phyloP scores from a whole-genome alignment of 2,888 invertebrate genomes.

The Minunthozetes semirufus region DNA sequence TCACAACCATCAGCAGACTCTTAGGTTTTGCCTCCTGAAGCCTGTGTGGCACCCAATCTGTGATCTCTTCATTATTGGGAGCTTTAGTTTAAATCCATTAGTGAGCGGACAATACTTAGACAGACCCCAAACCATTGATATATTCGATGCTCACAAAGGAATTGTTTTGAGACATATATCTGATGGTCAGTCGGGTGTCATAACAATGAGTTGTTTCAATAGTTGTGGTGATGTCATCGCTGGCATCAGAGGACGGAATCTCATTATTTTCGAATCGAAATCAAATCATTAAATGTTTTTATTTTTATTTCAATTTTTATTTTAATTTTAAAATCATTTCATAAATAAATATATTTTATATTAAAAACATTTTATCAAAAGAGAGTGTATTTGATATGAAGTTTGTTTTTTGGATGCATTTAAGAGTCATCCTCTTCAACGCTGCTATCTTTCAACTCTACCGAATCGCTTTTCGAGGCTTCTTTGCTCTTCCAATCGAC shows the following conservation, averaged over 20 bases:
- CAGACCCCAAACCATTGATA: constrained; percentile 10
- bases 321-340: too few relatives aligned
- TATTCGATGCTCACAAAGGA: neutral
- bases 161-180: neutral
- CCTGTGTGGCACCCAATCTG: constrained; percentile 14
- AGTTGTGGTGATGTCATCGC: constrained; percentile 1
- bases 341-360: too few relatives aligned
- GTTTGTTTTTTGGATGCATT: too few relatives aligned
- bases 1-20: constrained; percentile 45
- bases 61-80: constrained; percentile 20
- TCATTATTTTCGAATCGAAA: constrained; percentile 15
- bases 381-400: too few relatives aligned
- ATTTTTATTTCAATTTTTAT: too few relatives aligned
- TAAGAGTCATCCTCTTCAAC: too few relatives aligned
- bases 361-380: too few relatives aligned
- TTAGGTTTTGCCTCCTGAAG: neutral
- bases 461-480: too few relatives aligned
- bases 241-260: constrained; percentile 23
- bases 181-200: constrained; percentile 2
- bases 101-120: neutral
- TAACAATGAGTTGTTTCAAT: neutral
- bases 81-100: neutral
- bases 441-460: too few relatives aligned
- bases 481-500: neutral
- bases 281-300: neutral